Evolutionary conservation across 1,140 invertebrate species (phyloP), one percentile per base, ranked within the genome.

Genomic region (Periplaneta americana): DNA sequence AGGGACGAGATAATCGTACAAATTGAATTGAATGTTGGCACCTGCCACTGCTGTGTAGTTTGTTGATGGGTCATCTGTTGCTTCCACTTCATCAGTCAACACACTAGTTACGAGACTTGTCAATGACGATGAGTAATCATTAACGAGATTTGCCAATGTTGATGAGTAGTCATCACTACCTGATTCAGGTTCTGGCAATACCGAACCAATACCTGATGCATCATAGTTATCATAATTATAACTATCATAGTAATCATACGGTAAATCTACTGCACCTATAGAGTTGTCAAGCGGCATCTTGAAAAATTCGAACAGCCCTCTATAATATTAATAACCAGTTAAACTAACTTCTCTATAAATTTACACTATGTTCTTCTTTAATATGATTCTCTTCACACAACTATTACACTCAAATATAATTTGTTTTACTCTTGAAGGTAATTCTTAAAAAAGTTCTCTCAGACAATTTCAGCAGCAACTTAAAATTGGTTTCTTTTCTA

Each of bases 1-100:
- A 28, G 79, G 79, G 15, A 80, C n/a, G n/a, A 80, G 1, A 4
- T 39, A 28, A 34, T 80, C 79, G 37, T 80, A 80, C n/a, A 74
- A 18, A n/a, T 31, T 37, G 15, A 80, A 35, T n/a, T 78, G 77
- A 22, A 76, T 4, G 5, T 28, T 28, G 75, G 75, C 32, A 31
- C 77, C 36, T 17, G 28, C 13, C 22, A 78, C 77, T 31, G 9
- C 22, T 36, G 77, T 37, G 34, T 32, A 34, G 77, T 78, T 78
- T 9, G n/a, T 11, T 48, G 77, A 28, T n/a, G 5, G n/a, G 22
- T 36, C 77, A 31, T 35, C 35, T 32, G 77, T 78, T 13, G 13
- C 39, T n/a, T 11, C 28, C 48, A 31, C 57, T 18, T 0, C 22
- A 66, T 28, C 22, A n/a, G 6, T 66, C 22, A 66, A n/a, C n/a